These are phyloP conservation scores for Menura novaehollandiae DNA, from an alignment of 2,113 vertebrate species.

Conservation along the genomic window DNA sequence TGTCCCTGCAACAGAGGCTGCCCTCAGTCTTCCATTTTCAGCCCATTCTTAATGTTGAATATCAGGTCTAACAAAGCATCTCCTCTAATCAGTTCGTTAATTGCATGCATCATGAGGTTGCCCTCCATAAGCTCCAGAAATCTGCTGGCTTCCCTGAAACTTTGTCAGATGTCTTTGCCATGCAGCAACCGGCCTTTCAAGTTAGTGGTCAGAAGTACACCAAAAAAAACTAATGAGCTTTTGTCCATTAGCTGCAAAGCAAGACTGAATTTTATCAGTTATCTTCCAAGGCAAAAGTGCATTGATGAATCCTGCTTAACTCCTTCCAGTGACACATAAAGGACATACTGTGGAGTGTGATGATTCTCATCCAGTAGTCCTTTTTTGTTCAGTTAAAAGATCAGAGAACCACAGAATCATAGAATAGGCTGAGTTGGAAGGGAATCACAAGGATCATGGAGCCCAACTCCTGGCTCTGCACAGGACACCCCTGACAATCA, in stretches of 20 bases:
- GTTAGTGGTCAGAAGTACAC: background rate
- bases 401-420: background rate
- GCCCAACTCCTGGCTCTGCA: background rate
- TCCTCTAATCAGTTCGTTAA: background rate
- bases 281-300: background rate
- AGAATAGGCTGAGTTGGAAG: background rate
- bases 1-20: background rate
- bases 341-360: background rate
- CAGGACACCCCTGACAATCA: background rate
- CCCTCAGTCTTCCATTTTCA: background rate
- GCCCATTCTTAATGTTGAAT: background rate
- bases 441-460: background rate
- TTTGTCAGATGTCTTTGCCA: background rate
- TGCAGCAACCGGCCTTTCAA: background rate
- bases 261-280: background rate
- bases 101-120: background rate
- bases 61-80: background rate
- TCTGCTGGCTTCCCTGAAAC: background rate
- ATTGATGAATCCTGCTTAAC: background rate
- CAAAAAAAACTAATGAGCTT: background rate
- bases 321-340: background rate
- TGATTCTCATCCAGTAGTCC: background rate
- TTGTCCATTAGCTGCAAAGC: background rate
- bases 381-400: conserved; percentile 31
- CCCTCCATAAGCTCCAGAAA: background rate